Evolutionary conservation across 2,797 vertebrate species (phyloP), one percentile per base, ranked within the genome.

Genomic region (Halcyon leucocephala): DNA sequence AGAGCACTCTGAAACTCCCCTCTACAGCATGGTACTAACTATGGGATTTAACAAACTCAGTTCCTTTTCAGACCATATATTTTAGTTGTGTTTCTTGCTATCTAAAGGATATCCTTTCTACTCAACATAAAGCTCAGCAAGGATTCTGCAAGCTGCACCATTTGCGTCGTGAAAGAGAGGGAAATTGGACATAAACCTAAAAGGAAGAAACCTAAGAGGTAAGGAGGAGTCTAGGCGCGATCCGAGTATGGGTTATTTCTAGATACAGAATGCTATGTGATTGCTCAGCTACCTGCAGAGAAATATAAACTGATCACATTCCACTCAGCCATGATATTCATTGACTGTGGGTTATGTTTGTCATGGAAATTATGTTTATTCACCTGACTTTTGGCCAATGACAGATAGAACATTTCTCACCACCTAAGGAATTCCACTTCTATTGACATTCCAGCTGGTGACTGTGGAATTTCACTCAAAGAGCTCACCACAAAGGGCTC

Each of bases 381-480:
- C 74, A 95, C 67, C 81, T 90, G 80, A 89, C 60, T 93, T 90
- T 57, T 67, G 44, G 55, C 62, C 61, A 79, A 1, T 61, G 77
- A 78, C 39, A 90, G 42, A 71, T 60, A 51, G 13, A 89, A n/a
- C 35, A 57, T 79, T 89, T 95, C 84, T 91, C 85, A 89, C 14
- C 92, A 87, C 82, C 58, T 72, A 82, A 72, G 42, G 46, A 70
- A 90, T 96, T 93, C 48, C 51, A 76, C 49, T 92, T 62, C 70
- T 85, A 19, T 61, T 90, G 81, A 73, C 66, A 82, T 82, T 95
- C 71, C 90, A 86, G 73, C 21, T 57, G 64, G 6, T 37, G 29
- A 77, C 82, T 73, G 35, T 51, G 80, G 51, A 82, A 93, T 94
- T 94, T 94, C 33, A 82, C 73, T 84, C 80, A 39, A 72, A 88